Conservation (phyloP, 2,113 vertebrate species). For the Centrocercus urophasianus region DNA sequence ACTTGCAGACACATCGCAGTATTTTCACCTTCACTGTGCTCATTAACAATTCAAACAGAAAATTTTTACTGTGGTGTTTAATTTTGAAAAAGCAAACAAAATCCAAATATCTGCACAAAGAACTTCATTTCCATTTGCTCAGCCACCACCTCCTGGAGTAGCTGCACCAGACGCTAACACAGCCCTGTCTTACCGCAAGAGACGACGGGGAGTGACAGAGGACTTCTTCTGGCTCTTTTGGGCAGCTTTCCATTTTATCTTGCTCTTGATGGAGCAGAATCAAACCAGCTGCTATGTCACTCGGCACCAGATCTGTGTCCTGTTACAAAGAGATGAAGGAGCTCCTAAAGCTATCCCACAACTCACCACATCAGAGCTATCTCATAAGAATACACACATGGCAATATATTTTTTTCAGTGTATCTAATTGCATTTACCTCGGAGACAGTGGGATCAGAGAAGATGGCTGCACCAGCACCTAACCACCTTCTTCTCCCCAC, state of each 20-base stretch:
- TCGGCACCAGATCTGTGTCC: slow-evolving; percentile 96
- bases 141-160: neutral
- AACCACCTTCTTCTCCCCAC: neutral
- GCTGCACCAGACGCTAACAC: neutral
- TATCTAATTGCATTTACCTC: neutral
- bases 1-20: neutral
- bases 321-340: slow-evolving; percentile 42
- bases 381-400: neutral
- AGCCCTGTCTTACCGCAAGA: slow-evolving; percentile 77
- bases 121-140: neutral
- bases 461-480: neutral
- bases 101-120: neutral
- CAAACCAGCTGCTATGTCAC: slow-evolving; percentile 94
- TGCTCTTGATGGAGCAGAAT: slow-evolving; percentile 95
- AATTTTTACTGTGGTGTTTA: neutral
- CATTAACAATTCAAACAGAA: neutral
- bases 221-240: slow-evolving; percentile 81
- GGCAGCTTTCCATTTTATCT: slow-evolving; percentile 83
- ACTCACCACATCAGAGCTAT: neutral
- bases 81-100: neutral
- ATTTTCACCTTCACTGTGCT: neutral
- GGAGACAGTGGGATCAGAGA: neutral
- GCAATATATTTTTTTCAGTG: neutral
- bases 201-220: slow-evolving; percentile 79
- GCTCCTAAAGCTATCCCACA: accelerated